Evolutionary conservation across 2,888 invertebrate genomes (phyloP), one percentile per base, ranked within the genome.

Genomic region (Rapana venosa): DNA sequence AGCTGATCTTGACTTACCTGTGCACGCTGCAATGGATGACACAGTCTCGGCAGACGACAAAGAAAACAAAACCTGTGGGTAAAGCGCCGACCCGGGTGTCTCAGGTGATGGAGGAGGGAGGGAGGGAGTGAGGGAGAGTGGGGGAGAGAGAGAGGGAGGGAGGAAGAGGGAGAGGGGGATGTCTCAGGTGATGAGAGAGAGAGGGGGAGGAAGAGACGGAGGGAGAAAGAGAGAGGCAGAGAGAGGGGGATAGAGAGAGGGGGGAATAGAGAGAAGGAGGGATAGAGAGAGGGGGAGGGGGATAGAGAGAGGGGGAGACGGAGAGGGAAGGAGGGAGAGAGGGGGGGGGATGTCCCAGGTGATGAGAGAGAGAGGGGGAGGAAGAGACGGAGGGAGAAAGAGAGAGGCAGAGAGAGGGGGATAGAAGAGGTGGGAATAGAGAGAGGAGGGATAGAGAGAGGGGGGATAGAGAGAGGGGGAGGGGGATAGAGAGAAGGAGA

Each of bases 11-110:
- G 2, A 47, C 47, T 47, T 47, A 47, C 47, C 47, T 47, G 47
- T 47, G 47, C 47, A 92, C 90, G 36, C 88, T 90, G 22, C 92
- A 92, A 83, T 92, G 91, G 15, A 91, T 91, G 70, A 13, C n/a
- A 6, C 74, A 74, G 74, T 74, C n/a, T n/a, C 74, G 74, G n/a
- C 74, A 74, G 74, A 74, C 74, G 26, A 74, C 74, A 11, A 74
- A 74, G 74, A 74, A 74, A n/a, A 74, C 74, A 11, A 74, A 74
- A n/a, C 74, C 74, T 11, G 74, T 74, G 5, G 74, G 74, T 13
- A 74, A 74, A n/a, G n/a, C 74, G n/a, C 74, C 74, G 1, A 74
- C 74, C 5, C 74, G 74, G 13, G 74, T 74, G 74, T 74, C 74
- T n/a, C 74, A 74, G 74, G 74, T 74, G 74, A 74, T n/a, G 26